phyloP scores from a whole-genome alignment of 2,888 invertebrate species.

The Onthophagus sagittarius region DNA sequence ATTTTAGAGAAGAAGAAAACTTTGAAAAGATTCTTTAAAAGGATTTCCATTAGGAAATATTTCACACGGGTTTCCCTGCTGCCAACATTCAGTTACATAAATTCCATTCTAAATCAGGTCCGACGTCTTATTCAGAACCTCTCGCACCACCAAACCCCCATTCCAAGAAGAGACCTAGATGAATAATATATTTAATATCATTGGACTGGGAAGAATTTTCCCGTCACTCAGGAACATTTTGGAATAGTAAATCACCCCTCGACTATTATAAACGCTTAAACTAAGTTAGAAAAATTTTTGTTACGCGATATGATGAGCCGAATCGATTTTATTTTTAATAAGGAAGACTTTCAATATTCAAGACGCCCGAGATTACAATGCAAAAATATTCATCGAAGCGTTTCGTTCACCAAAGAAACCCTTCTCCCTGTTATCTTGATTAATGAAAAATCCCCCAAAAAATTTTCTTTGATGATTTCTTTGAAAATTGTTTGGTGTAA shows the following conservation, averaged over 20 bases:
- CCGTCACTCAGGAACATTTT: neutral
- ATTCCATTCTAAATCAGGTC: neutral
- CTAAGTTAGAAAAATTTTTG: neutral
- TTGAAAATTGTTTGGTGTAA: too few species aligned
- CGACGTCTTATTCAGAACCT: neutral
- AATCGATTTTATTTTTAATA: too few species aligned
- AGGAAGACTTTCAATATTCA: too few species aligned
- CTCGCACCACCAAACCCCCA: neutral
- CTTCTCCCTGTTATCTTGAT: too few species aligned
- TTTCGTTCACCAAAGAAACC: too few species aligned
- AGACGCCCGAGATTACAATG: too few species aligned
- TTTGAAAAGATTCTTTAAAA: too few species aligned
- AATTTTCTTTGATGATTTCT: too few species aligned
- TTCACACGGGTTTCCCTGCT: neutral
- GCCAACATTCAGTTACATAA: neutral
- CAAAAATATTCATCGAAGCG: too few species aligned
- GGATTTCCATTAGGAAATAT: neutral
- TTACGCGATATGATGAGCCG: too few species aligned
- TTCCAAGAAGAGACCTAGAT: neutral
- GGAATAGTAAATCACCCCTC: neutral
- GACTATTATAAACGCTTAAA: neutral
- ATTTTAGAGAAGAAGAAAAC: too few species aligned
- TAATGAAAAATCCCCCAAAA: too few species aligned
- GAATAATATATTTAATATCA: conserved; percentile 12
- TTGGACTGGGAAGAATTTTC: conserved; percentile 7